Evolutionary conservation across 2,888 invertebrate genomes (phyloP), one percentile per base, ranked within the genome.

Genomic region (Stictocephala bisonia): DNA sequence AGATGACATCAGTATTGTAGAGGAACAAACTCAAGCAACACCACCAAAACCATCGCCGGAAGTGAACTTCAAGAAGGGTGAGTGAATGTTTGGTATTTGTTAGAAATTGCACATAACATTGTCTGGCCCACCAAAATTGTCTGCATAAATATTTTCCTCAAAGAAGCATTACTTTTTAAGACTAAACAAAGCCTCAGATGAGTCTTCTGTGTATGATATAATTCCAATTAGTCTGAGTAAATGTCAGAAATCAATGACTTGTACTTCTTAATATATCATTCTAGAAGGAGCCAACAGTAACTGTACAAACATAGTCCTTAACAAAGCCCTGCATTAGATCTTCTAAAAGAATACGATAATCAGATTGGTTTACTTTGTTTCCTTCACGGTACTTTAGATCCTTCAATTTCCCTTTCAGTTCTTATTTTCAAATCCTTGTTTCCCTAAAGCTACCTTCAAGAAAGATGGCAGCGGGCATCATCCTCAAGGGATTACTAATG

Each of bases 41-140:
- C 66, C 67, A 29, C 29, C 53, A 48, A 73, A 68, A 53, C 64
- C 76, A 20, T 69, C 77, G 3, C 64, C 77, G n/a, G 77, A 77
- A 64, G 75, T 78, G 29, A 82, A 84, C 76, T 85, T 84, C 79
- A 83, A 83, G 81, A 83, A 82, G 80, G 83, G 85, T 85, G 82
- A 82, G 83, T 81, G 71, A 24, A 80, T 71, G 71, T 27, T 71
- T 71, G 60, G 44, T 60, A 41, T 70, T 22, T 40, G 70, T 56
- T 71, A 58, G 31, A 29, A 69, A 27, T 40, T 60, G 20, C 60
- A 60, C 60, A 22, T 60, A 9, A 40, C 31, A 18, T 35, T 26
- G 13, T 60, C 40, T 40, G 60, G 60, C 60, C 60, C 60, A 60
- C 20, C 31, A 60, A 60, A 20, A 27, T 60, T 60, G 31, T 13